These are phyloP conservation scores for Cybosia mesomella DNA, from an alignment of 2,888 invertebrate species.

Conservation along the genomic window DNA sequence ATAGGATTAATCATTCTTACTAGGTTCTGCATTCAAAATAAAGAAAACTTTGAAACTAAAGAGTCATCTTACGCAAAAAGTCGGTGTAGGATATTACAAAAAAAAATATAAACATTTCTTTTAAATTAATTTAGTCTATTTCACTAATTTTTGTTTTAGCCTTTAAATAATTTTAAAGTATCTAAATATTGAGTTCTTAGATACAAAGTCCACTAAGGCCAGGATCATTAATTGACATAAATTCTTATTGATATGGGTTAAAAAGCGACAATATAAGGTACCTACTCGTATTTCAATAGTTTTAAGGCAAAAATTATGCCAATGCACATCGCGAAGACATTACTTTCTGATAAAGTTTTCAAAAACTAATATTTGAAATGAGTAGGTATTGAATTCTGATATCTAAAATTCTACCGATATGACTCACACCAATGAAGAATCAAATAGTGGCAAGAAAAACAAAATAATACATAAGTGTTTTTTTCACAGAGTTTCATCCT, in stretches of 20 bases:
- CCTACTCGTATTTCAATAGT: neutral
- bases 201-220: neutral
- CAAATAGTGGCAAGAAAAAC: neutral
- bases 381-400: neutral
- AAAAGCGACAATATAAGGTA: neutral
- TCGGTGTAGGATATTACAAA: too few relatives aligned
- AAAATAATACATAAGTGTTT: neutral
- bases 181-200: neutral
- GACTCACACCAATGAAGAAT: too few relatives aligned
- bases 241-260: neutral
- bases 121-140: too few relatives aligned
- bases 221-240: neutral
- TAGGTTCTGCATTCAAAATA: too few relatives aligned
- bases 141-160: too few relatives aligned
- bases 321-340: neutral
- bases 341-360: neutral
- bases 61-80: too few relatives aligned
- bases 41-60: too few relatives aligned
- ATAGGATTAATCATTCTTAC: too few relatives aligned
- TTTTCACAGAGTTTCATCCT: neutral
- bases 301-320: neutral
- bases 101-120: too few relatives aligned
- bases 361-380: constrained; percentile 1
- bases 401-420: neutral
- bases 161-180: too few relatives aligned